phyloP scores from a whole-genome alignment of 2,888 invertebrate species.

The Aricia artaxerxes region DNA sequence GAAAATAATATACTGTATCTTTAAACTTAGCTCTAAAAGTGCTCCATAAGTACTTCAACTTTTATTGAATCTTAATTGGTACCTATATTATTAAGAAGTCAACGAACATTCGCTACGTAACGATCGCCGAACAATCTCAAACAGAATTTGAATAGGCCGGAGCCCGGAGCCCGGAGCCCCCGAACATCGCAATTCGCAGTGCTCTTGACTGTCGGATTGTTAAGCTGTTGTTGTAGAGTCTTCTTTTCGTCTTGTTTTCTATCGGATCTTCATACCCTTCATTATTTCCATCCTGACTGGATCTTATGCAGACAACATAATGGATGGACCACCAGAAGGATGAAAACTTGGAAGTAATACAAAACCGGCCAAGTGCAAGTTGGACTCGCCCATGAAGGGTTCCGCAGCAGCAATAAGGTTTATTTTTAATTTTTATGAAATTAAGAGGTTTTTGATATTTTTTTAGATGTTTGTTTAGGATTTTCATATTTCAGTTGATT shows the following conservation, averaged over 20 bases:
- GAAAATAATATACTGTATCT: not conserved
- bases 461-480: too few species aligned
- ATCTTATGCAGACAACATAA: not conserved
- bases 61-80: too few species aligned
- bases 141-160: not conserved
- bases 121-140: not conserved
- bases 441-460: too few species aligned
- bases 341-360: too few species aligned
- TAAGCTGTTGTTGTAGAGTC: not conserved
- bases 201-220: not conserved
- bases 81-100: not conserved
- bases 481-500: too few species aligned
- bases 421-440: too few species aligned
- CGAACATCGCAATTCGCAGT: not conserved
- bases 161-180: not conserved
- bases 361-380: too few species aligned
- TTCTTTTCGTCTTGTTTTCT: not conserved
- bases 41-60: not conserved
- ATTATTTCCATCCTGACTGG: not conserved
- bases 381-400: too few species aligned
- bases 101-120: not conserved
- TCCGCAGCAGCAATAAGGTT: too few species aligned
- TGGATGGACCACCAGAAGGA: too few species aligned
- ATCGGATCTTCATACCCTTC: not conserved
- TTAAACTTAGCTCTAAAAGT: not conserved